phyloP scores from a whole-genome alignment of 2,888 invertebrate genomes.

The Alentia gelatinosa region DNA sequence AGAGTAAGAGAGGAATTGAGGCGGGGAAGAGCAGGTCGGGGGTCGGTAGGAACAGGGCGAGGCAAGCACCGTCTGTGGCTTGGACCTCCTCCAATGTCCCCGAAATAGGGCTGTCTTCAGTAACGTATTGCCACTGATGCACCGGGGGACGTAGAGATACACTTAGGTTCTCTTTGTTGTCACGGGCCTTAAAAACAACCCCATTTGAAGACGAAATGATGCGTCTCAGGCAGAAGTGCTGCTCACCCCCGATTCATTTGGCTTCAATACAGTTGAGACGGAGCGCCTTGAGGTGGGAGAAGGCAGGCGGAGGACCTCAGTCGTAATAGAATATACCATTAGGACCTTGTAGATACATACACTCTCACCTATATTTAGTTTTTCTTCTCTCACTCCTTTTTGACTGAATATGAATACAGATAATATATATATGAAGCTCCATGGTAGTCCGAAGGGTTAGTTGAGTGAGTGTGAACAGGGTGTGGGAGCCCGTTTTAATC shows the following conservation, averaged over 20 bases:
- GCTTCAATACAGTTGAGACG: not conserved
- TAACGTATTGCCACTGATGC: not conserved
- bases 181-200: not conserved
- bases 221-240: not conserved
- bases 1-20: too few relatives aligned
- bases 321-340: not conserved
- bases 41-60: too few relatives aligned
- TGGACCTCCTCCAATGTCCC: not conserved
- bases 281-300: not conserved
- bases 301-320: not conserved
- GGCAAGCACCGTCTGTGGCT: not conserved
- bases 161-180: not conserved
- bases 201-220: conserved; percentile 7
- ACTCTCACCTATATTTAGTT: too few relatives aligned
- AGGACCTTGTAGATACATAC: too few relatives aligned
- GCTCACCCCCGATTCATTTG: not conserved
- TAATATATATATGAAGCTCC: too few relatives aligned
- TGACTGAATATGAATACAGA: too few relatives aligned
- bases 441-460: too few relatives aligned
- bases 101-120: not conserved
- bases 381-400: too few relatives aligned
- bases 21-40: too few relatives aligned
- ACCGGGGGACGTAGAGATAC: conserved; percentile 4
- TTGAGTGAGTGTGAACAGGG: too few relatives aligned
- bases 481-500: not conserved